A percentile compares a stretch with the other conserved stretches of the same genome.
phyloP scores from a whole-genome alignment of 1,140 invertebrate species.

The Conopomorpha cramerella region DNA sequence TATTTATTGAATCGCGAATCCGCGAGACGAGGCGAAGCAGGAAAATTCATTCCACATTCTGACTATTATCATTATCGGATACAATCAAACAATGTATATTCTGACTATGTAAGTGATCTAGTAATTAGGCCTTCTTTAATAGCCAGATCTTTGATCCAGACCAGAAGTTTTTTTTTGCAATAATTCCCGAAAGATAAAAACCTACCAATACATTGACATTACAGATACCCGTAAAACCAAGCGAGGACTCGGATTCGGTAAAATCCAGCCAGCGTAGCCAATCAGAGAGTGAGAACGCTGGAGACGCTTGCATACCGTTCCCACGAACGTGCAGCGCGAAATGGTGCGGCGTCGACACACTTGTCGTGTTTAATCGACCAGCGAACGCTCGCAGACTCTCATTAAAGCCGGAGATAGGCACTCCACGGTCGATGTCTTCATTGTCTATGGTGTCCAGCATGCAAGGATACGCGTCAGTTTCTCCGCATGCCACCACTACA shows the following conservation, averaged over 20 bases:
- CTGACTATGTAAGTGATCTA: too few relatives aligned
- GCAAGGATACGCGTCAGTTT: conserved; percentile 38
- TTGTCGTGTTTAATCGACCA: conserved; percentile 86
- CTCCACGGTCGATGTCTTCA: conserved; percentile 65
- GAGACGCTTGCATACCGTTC: conserved; percentile 89
- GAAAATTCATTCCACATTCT: too few relatives aligned
- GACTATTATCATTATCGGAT: too few relatives aligned
- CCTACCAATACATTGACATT: too few relatives aligned
- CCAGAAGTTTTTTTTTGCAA: too few relatives aligned
- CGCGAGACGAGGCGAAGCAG: too few relatives aligned
- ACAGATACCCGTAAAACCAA: conserved; percentile 55
- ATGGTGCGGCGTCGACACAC: conserved; percentile 84
- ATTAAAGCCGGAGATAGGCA: conserved; percentile 69
- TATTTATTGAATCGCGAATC: too few relatives aligned
- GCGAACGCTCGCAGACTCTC: conserved; percentile 73
- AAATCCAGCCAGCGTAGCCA: conserved; percentile 49
- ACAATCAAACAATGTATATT: too few relatives aligned
- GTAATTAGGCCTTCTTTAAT: too few relatives aligned
- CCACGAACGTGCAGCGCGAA: conserved; percentile 91
- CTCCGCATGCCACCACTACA: conserved; percentile 58
- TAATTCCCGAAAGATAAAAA: too few relatives aligned
- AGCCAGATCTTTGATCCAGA: too few relatives aligned
- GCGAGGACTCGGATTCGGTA: conserved; percentile 45
- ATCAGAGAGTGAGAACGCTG: conserved; percentile 45
- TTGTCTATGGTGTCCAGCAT: conserved; percentile 38